Evolutionary conservation across 2,113 vertebrate species (phyloP).

Genomic region (Collichthys lucidus): DNA sequence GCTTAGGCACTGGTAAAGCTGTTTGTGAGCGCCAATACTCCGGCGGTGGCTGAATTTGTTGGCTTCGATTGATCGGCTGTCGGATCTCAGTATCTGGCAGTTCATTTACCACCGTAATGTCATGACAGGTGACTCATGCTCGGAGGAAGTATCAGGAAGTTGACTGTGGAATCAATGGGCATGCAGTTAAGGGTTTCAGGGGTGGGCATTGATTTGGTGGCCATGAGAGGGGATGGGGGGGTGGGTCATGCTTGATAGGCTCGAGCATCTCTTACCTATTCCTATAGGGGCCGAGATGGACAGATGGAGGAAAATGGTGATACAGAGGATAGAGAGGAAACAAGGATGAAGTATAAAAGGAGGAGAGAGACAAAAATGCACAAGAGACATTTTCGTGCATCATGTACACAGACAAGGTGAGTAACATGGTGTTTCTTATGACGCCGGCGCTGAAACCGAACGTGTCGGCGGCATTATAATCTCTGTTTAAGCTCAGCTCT

Average conservation of each 20-base stretch:
- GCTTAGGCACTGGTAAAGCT: slow-evolving; percentile 48
- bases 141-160: slow-evolving; percentile 41
- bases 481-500: neutral
- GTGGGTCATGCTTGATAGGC: slow-evolving; percentile 72
- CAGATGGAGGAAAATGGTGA: slow-evolving; percentile 92
- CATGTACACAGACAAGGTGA: slow-evolving; percentile 70
- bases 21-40: slow-evolving; percentile 26
- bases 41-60: neutral
- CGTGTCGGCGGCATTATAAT: neutral
- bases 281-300: slow-evolving; percentile 95
- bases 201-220: slow-evolving; percentile 55
- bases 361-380: slow-evolving; percentile 79
- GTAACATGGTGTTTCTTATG: slow-evolving; percentile 54
- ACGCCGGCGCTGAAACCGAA: slow-evolving; percentile 6
- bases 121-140: slow-evolving; percentile 76
- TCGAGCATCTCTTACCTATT: slow-evolving; percentile 92
- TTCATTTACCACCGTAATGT: slow-evolving; percentile 23
- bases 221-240: slow-evolving; percentile 49
- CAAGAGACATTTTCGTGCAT: slow-evolving; percentile 79
- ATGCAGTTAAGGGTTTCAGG: slow-evolving; percentile 69
- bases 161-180: slow-evolving; percentile 57
- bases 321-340: slow-evolving; percentile 88
- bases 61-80: slow-evolving; percentile 9
- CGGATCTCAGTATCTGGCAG: slow-evolving; percentile 32
- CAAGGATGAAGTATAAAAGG: slow-evolving; percentile 75